A percentile compares a stretch with the other conserved stretches of the same genome.
These are phyloP conservation scores for Hoplodrina ambigua DNA, from an alignment of 2,888 invertebrate species.

Conservation along the genomic window DNA sequence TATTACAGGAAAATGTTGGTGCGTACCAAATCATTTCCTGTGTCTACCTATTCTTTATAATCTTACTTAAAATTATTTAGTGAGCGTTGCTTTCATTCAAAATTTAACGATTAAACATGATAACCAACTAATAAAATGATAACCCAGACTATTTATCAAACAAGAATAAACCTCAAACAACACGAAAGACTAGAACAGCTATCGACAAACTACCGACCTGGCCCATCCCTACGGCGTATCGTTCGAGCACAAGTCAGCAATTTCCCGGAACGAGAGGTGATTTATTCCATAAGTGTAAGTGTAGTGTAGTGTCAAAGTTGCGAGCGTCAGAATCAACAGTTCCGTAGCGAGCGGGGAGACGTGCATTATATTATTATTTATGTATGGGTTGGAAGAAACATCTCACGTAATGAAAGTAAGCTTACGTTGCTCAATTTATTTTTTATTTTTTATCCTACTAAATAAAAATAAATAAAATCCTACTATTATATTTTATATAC, in stretches of 20 bases:
- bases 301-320: slow-evolving; percentile 70
- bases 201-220: slow-evolving; percentile 48
- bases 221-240: slow-evolving; percentile 62
- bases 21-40: too few species aligned
- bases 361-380: slow-evolving; percentile 1
- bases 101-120: background rate
- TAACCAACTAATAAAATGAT: slow-evolving; percentile 8
- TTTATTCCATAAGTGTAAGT: slow-evolving; percentile 80
- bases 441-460: too few species aligned
- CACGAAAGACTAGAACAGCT: slow-evolving; percentile 23
- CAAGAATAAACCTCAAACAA: slow-evolving; percentile 22
- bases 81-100: background rate
- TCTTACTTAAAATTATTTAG: too few species aligned
- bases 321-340: slow-evolving; percentile 62
- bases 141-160: background rate
- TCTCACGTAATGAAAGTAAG: background rate
- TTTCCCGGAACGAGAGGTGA: slow-evolving; percentile 81
- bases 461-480: too few species aligned
- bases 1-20: too few species aligned
- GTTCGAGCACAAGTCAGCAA: slow-evolving; percentile 78
- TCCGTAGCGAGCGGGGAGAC: slow-evolving; percentile 27
- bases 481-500: too few species aligned
- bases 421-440: background rate
- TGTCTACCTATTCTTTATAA: too few species aligned
- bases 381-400: background rate